phyloP scores from a whole-genome alignment of 1,140 invertebrate genomes.

The Lepidostoma basale region DNA sequence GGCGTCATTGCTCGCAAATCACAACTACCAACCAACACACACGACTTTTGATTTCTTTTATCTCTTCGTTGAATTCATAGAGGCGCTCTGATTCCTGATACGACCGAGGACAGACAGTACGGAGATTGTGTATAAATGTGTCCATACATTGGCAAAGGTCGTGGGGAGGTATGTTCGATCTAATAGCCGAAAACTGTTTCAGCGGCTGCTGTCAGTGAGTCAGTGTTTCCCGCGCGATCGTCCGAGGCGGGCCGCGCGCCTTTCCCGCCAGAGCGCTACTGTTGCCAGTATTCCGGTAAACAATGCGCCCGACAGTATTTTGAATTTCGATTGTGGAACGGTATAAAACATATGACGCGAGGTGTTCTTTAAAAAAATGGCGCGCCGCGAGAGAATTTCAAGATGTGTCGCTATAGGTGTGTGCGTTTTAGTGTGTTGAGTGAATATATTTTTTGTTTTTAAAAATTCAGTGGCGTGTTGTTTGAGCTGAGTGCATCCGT shows the following conservation, averaged over 20 bases:
- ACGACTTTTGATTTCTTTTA: slow-evolving; percentile 7
- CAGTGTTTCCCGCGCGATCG: slow-evolving; percentile 1
- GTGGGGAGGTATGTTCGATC: not conserved
- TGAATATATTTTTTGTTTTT: too few species aligned
- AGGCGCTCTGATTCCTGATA: not conserved
- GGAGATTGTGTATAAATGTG: not conserved
- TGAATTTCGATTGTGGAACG: not conserved
- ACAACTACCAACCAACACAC: too few species aligned
- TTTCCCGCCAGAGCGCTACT: too few species aligned
- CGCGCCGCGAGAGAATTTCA: too few species aligned
- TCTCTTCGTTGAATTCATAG: not conserved
- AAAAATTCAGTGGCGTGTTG: too few species aligned
- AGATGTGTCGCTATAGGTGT: too few species aligned
- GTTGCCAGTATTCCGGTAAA: too few species aligned
- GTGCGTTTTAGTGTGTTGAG: too few species aligned
- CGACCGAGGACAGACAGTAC: not conserved
- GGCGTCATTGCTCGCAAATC: not conserved
- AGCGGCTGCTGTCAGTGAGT: too few species aligned
- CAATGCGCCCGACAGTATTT: not conserved
- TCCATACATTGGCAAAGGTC: slow-evolving; percentile 5
- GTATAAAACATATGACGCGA: too few species aligned
- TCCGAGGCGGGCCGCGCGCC: not conserved
- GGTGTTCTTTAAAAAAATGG: too few species aligned
- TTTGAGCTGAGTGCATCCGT: too few species aligned
- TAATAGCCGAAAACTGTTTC: not conserved